Percentiles rank a stretch among this genome's conserved stretches.
Evolutionary conservation across 2,113 vertebrate species (phyloP).

Genomic region (Alaudala cheleensis): DNA sequence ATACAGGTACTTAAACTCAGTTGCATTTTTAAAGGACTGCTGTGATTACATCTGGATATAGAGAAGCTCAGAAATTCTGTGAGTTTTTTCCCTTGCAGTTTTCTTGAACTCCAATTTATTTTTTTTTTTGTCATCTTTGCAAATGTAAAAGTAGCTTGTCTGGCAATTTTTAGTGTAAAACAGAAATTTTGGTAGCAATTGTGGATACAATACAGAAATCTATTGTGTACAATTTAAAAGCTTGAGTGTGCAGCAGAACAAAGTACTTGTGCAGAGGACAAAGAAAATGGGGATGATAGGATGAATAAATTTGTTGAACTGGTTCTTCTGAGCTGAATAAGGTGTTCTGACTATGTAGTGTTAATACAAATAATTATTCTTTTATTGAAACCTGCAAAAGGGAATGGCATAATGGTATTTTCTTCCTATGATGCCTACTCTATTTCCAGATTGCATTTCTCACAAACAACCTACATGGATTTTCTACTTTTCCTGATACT

Average conservation of each 20-base stretch:
- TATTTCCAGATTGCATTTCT: neutral
- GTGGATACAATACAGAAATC: neutral
- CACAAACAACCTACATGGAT: neutral
- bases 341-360: neutral
- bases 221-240: neutral
- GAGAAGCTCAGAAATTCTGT: neutral
- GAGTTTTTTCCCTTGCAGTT: neutral
- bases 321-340: neutral
- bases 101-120: neutral
- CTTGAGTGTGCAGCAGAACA: neutral
- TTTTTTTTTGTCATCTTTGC: neutral
- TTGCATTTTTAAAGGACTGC: neutral
- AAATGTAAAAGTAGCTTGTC: neutral
- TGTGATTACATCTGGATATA: neutral
- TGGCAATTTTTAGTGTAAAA: neutral
- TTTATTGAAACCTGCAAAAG: neutral
- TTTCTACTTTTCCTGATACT: neutral
- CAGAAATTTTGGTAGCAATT: neutral
- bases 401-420: neutral
- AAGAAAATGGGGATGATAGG: neutral
- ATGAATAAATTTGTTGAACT: neutral
- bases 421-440: neutral
- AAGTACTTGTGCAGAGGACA: neutral
- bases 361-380: neutral
- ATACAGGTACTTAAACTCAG: neutral